phyloP scores from a whole-genome alignment of 2,888 invertebrate species.

The Erebia aethiops region DNA sequence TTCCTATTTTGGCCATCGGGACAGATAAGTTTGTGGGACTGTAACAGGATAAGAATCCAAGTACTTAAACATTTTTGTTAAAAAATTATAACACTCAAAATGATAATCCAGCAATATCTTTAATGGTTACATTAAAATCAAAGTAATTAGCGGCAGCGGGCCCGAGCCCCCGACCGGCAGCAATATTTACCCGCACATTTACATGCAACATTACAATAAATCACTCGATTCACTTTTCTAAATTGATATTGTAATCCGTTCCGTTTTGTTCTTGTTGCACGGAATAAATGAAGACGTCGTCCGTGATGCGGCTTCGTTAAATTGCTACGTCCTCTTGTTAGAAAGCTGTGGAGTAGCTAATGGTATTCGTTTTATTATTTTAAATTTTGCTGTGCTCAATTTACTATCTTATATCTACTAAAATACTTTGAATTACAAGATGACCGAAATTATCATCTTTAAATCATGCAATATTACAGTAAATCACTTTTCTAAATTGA shows the following conservation, averaged over 20 bases:
- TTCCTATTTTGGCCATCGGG: too few species aligned
- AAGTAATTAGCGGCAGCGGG: conserved; percentile 41
- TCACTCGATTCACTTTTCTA: conserved; percentile 80
- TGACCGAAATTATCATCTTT: too few species aligned
- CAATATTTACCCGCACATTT: conserved; percentile 69
- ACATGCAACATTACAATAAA: conserved; percentile 75
- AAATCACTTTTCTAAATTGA: conserved; percentile 83
- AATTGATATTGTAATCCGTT: conserved; percentile 83
- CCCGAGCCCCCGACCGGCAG: conserved; percentile 45
- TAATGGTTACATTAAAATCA: conserved; percentile 25
- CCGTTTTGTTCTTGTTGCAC: conserved; percentile 72
- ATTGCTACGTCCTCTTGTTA: conserved; percentile 69
- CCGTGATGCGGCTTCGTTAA: conserved; percentile 78
- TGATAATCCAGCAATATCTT: neutral
- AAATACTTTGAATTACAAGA: too few species aligned
- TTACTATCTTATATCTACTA: too few species aligned
- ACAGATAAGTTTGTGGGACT: too few species aligned
- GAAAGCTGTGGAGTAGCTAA: conserved; percentile 49
- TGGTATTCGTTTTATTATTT: conserved; percentile 43
- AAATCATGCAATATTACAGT: conserved; percentile 65
- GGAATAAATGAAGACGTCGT: conserved; percentile 81
- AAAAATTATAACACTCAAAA: neutral
- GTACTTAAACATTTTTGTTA: too few species aligned
- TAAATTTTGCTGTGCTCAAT: too few species aligned
- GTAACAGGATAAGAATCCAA: too few species aligned